These are phyloP conservation scores for Zalophus californianus DNA, from an alignment of 2,797 vertebrate species.

Conservation along the genomic window DNA sequence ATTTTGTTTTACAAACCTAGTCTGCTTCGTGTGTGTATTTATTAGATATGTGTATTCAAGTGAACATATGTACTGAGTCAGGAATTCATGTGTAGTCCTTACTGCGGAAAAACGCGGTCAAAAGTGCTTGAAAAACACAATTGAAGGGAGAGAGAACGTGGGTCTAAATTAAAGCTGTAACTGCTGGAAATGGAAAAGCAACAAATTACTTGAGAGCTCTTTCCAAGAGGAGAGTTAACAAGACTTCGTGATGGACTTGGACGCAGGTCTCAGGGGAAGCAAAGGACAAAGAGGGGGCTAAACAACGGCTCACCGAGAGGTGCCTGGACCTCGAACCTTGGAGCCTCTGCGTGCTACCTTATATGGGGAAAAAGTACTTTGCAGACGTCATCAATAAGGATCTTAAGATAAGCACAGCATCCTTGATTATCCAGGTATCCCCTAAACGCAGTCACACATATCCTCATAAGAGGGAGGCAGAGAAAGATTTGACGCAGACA, in stretches of 20 bases:
- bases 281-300: not conserved
- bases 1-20: conserved; percentile 10
- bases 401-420: not conserved
- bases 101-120: not conserved
- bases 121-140: conserved; percentile 34
- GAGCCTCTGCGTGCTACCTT: not conserved
- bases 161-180: conserved; percentile 35
- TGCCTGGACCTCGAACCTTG: not conserved
- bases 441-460: not conserved
- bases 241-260: not conserved
- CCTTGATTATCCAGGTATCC: not conserved
- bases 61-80: not conserved
- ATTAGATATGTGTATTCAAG: conserved; percentile 6
- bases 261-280: not conserved
- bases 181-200: not conserved
- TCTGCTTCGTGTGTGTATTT: not conserved
- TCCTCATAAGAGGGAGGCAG: not conserved
- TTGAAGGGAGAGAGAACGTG: not conserved
- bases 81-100: conserved; percentile 14
- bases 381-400: not conserved
- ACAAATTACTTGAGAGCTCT: conserved; percentile 17
- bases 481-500: conserved; percentile 11
- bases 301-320: not conserved
- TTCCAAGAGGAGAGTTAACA: conserved; percentile 29
- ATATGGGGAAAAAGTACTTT: not conserved